Percentiles rank a stretch among this genome's conserved stretches.
Conservation (phyloP, 2,113 vertebrate genomes). For the Oceanites oceanicus region DNA sequence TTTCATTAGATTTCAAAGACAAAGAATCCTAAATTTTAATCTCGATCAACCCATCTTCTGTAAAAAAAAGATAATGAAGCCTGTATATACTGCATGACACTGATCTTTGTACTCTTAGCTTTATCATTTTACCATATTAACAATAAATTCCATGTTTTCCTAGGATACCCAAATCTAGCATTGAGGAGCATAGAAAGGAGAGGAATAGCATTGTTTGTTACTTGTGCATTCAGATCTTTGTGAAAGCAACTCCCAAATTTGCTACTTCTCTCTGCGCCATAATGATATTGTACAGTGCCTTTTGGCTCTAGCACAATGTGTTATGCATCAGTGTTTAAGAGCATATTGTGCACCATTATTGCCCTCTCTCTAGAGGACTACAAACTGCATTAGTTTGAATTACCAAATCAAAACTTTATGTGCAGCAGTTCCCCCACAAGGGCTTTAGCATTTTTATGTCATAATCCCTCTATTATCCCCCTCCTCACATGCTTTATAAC, state of each 20-base stretch:
- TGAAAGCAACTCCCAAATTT: constrained; percentile 71
- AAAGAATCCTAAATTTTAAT: neutral
- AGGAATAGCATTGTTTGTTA: neutral
- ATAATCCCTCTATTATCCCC: constrained; percentile 78
- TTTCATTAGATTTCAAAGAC: neutral
- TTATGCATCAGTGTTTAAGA: constrained; percentile 83
- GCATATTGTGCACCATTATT: constrained; percentile 81
- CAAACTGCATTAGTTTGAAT: constrained; percentile 85
- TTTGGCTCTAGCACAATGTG: constrained; percentile 81
- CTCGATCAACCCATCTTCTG: neutral
- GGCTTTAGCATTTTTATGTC: constrained; percentile 87
- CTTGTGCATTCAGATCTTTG: constrained; percentile 1
- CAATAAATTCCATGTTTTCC: neutral
- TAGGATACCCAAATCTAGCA: neutral
- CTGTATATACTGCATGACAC: neutral
- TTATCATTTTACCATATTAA: neutral
- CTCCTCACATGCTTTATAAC: constrained; percentile 77
- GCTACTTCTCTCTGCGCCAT: constrained; percentile 71
- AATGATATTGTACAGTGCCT: constrained; percentile 81
- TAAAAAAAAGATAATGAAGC: neutral
- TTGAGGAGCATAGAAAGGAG: neutral
- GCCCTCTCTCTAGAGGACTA: constrained; percentile 81
- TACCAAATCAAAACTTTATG: constrained; percentile 83
- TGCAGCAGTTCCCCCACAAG: constrained; percentile 73
- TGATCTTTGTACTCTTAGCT: neutral